Evolutionary conservation across 2,888 invertebrate genomes (phyloP).

Genomic region (Chrysomela aeneicollis): DNA sequence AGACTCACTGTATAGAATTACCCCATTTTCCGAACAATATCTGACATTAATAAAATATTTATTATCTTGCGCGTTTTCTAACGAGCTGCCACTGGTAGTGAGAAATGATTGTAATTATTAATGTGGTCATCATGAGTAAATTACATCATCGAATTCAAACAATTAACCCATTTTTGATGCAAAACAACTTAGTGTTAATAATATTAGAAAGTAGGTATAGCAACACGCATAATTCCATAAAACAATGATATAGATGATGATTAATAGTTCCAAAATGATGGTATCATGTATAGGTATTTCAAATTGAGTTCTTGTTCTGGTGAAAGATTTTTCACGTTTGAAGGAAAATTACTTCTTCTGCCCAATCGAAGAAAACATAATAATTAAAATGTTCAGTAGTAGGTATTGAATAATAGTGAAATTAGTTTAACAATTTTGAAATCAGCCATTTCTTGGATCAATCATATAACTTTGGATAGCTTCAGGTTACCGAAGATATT

Average conservation of each 20-base stretch:
- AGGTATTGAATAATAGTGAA: too few species aligned
- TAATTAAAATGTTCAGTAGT: too few species aligned
- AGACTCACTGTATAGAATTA: too few species aligned
- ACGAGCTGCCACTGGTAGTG: background rate
- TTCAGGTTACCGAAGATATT: too few species aligned
- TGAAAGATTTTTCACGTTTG: background rate
- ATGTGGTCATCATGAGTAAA: slow-evolving; percentile 1
- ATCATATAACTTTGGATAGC: too few species aligned
- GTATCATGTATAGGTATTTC: background rate
- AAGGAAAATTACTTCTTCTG: background rate
- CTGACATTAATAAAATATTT: too few species aligned
- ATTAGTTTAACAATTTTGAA: too few species aligned
- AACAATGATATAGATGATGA: background rate
- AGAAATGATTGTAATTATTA: background rate
- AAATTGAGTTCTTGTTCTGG: background rate
- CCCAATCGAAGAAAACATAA: too few species aligned
- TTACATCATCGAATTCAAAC: background rate
- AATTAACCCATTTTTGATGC: slow-evolving; percentile 15
- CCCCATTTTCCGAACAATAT: too few species aligned
- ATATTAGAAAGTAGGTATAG: slow-evolving; percentile 10
- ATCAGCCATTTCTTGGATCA: too few species aligned
- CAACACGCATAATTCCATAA: background rate
- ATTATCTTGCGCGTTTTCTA: background rate
- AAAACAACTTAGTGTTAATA: slow-evolving; percentile 7
- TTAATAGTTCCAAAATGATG: background rate